Evolutionary conservation across 2,113 vertebrate species (phyloP), one percentile per base, ranked within the genome.

Genomic region (Anthoscopus minutus): DNA sequence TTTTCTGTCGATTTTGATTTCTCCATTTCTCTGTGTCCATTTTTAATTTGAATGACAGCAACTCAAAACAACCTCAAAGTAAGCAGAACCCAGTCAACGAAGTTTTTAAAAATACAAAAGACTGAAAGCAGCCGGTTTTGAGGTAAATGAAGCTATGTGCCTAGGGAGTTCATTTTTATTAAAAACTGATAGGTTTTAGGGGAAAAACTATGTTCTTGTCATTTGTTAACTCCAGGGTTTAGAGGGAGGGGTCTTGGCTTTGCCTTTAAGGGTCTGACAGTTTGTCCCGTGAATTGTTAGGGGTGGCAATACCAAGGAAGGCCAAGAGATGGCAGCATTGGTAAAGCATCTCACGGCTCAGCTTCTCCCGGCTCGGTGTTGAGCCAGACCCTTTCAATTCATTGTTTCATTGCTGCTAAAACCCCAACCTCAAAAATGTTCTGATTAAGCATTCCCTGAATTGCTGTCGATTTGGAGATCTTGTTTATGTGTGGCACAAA

Each of bases 241-340:
- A 31, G 13, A 82, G 17, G 4, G 5, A 72, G n/a, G 1, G 2
- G 15, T 40, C 19, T 53, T 64, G 24, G 13, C 9, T 79, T 73
- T 37, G 25, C 47, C 58, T 70, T 57, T 16, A 73, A 62, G 37
- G 58, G 72, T 16, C 33, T 1, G 7, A 47, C 2, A 1, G 0
- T 6, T 47, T 40, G 15, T 15, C 13, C 21, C 27, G 10, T 6
- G 7, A 65, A 56, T 78, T 88, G 81, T 79, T 56, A 60, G 48
- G 40, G 6, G 0, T 51, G 54, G 33, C 76, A 57, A 83, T 94
- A 73, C 65, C 35, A 69, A 60, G 42, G 0, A 70, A 51, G 14
- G 62, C 67, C 98, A 97, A 96, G 24, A 98, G 98, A 97, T 98
- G 98, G 97, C 94, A 98, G 96, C 96, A 97, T 98, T 97, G 94